Percentiles rank a stretch among this genome's conserved stretches.
These are phyloP conservation scores for Orchestes rusci DNA, from an alignment of 2,888 invertebrate species.

Conservation along the genomic window DNA sequence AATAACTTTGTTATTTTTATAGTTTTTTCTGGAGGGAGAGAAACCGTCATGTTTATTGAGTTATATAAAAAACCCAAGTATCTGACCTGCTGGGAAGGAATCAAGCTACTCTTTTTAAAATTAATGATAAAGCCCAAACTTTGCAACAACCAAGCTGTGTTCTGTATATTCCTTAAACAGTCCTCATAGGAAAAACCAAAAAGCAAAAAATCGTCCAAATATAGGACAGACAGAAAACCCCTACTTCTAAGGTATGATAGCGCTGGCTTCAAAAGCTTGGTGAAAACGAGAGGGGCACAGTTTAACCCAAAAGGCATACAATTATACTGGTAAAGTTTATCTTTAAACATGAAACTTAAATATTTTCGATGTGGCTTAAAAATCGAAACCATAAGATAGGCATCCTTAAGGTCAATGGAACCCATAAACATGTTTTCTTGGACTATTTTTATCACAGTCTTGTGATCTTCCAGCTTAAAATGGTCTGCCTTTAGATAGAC, in stretches of 20 bases:
- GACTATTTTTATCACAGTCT: slow-evolving; percentile 23
- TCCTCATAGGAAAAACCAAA: not conserved
- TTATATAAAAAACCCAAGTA: not conserved
- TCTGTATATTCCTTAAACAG: not conserved
- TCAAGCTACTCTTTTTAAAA: not conserved
- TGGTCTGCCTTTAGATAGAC: slow-evolving; percentile 23
- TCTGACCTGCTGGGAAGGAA: not conserved
- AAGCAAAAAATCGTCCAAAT: not conserved
- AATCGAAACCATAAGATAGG: slow-evolving; percentile 26
- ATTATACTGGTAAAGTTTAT: slow-evolving; percentile 23
- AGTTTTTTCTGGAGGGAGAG: not conserved
- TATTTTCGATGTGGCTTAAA: slow-evolving; percentile 18
- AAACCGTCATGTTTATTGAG: not conserved
- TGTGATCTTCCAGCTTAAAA: slow-evolving; percentile 30
- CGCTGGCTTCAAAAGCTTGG: not conserved
- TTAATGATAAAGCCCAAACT: not conserved
- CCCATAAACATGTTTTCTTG: slow-evolving; percentile 16
- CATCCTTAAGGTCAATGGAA: slow-evolving; percentile 18
- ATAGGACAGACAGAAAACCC: not conserved
- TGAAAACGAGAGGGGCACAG: slow-evolving; percentile 1
- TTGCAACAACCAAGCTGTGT: not conserved
- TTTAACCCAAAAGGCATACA: slow-evolving; percentile 3
- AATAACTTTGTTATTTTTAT: not conserved
- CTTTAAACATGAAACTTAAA: slow-evolving; percentile 28
- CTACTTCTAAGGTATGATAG: not conserved